Evolutionary conservation across 2,888 invertebrate genomes (phyloP), one percentile per base, ranked within the genome.

Genomic region (Merodon equestris): DNA sequence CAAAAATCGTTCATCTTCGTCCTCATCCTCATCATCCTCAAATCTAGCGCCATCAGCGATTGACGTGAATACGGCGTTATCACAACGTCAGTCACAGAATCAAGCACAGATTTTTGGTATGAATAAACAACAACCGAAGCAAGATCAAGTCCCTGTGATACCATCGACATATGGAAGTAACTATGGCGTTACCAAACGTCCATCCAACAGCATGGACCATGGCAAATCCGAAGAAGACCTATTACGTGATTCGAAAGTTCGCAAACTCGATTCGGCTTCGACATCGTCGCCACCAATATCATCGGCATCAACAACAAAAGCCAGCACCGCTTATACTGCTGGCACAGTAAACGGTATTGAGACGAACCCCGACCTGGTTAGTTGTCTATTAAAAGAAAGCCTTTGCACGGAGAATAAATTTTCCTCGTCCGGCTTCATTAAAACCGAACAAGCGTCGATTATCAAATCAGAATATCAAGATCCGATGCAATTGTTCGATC

Each of bases 301-400:
- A 47, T 56, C 67, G 15, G 48, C 64, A 27, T 15, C 60, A 38
- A 9, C 81, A 57, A n/a, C n/a, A 47, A 27, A 27, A 7, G 7
- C 27, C 27, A 27, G 27, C 7, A 7, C 27, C 3, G 27, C 27
- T 4, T 71, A 61, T 48, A 44, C 72, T 42, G 67, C 71, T 47
- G 72, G 72, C 47, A 76, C 76, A 0, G 87, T 92, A 0, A 93
- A 94, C 83, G 93, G 93, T 7, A 92, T 93, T 57, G 94, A 94
- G 87, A 93, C 93, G 0, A 93, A 94, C 84, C 93, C 94, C 0
- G 92, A 92, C 7, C 83, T 93, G 83, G 94, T 94, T 19, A 93
- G 93, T n/a, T 93, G 92, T 84, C 87, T 94, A 45, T 87, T 94
- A 1, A 93, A 94, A 85, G 93, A 93, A 82, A 91, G 92, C 76